Percentiles rank a stretch among this genome's conserved stretches.
phyloP scores from a whole-genome alignment of 1,140 invertebrate species.

The Drosophila subobscura region DNA sequence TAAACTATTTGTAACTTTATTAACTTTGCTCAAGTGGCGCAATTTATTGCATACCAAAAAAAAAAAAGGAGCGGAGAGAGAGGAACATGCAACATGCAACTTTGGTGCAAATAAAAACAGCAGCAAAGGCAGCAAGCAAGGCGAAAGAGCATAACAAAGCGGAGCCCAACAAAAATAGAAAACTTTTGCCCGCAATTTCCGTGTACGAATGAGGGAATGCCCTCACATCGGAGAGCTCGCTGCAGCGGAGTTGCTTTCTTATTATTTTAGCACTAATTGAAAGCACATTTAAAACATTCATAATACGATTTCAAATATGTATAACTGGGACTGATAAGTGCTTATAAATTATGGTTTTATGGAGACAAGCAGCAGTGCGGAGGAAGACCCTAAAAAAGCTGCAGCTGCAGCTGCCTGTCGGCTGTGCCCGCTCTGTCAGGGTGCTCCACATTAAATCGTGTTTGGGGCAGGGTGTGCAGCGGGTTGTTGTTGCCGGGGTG shows the following conservation, averaged over 20 bases:
- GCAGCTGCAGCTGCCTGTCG: too few species aligned
- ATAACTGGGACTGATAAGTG: too few species aligned
- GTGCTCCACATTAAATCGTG: slow-evolving; percentile 43
- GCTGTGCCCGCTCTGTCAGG: neutral
- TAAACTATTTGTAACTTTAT: slow-evolving; percentile 81
- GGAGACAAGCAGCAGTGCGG: too few species aligned
- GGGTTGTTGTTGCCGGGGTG: too few species aligned
- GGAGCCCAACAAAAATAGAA: slow-evolving; percentile 21
- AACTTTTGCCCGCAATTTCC: neutral
- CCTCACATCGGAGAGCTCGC: too few species aligned
- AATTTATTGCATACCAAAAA: slow-evolving; percentile 74
- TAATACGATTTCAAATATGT: too few species aligned
- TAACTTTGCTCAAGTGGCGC: slow-evolving; percentile 79
- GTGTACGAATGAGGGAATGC: too few species aligned
- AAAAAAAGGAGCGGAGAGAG: slow-evolving; percentile 13
- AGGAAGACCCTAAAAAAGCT: too few species aligned
- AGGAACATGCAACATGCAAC: slow-evolving; percentile 25
- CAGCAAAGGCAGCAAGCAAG: slow-evolving; percentile 6
- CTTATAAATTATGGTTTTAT: too few species aligned
- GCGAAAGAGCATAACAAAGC: slow-evolving; percentile 1
- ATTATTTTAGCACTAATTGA: too few species aligned
- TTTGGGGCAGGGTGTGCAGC: slow-evolving; percentile 21
- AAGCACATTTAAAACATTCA: too few species aligned
- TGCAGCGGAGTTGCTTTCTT: too few species aligned
- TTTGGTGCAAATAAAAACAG: slow-evolving; percentile 24